Base-by-base conservation (phyloP, 1,140 invertebrate genomes). In the Oryctes rhinoceros region DNA sequence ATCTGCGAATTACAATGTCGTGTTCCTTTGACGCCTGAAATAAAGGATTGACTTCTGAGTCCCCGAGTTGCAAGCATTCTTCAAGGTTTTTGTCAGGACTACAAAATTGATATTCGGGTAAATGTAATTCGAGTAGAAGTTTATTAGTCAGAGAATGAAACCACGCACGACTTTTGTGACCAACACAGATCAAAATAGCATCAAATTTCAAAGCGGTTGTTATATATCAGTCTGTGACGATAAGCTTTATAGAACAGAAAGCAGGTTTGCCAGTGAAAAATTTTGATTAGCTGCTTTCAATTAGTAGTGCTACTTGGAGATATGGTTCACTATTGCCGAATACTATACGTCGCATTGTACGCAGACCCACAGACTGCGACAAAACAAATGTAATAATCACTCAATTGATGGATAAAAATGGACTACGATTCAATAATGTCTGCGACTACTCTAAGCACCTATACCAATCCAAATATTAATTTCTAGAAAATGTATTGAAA, bases 381-480 rank as follows among this genome's bases (percentile, higher is more conserved):
- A 84, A 83, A 78, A 82, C 83, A 3, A 84, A 83, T 79, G 79
- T 80, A 20, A 78, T 83, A 47, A 20, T 83, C 9, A 78, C 7
- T 53, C 49, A 82, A 13, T 24, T 83, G n/a, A 71, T 79, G 20
- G 48, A 81, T 81, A 13, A 47, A 30, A 83, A 83, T 74, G 83
- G 81, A 37, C 44, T 80, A 9, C 78, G 59, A 49, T 83, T 83
- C 79, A 65, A 84, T 74, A 84, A 84, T 79, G 65, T 84, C 1
- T 84, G 81, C 47, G 37, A 83, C 7, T 84, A 78, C 76, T 83
- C 82, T 47, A 81, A 83, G 78, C 79, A 79, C 11, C 49, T 81
- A 39, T 83, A 82, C 80, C 82, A 84, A 79, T 80, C 82, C 39
- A 84, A 83, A 80, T 82, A 84, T 81, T 9, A 80, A 76, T 76